Percentiles rank a stretch among this genome's conserved stretches.
Conservation (phyloP, 2,797 vertebrate genomes). For the Hemitrygon akajei region DNA sequence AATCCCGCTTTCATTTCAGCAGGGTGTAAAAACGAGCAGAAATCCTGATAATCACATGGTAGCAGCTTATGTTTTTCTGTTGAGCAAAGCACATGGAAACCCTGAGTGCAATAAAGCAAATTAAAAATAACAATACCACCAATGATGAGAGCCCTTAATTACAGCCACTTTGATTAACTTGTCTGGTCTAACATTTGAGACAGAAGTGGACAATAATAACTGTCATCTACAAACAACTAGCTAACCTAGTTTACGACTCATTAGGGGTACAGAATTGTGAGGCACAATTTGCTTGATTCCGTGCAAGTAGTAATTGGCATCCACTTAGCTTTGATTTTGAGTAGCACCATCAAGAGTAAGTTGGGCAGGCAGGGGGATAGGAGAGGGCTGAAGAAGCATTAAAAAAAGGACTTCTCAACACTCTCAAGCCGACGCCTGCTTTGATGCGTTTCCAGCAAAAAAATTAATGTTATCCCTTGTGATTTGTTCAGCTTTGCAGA, state of each 20-base stretch:
- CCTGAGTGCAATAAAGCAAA: not conserved
- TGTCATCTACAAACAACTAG: not conserved
- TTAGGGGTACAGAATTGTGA: not conserved
- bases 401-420: not conserved
- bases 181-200: not conserved
- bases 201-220: not conserved
- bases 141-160: not conserved
- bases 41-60: too few relatives aligned
- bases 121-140: not conserved
- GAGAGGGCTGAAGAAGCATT: not conserved
- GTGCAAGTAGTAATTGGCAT: not conserved
- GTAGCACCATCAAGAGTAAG: not conserved
- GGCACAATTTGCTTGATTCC: constrained; percentile 4
- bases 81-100: not conserved
- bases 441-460: not conserved
- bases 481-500: not conserved
- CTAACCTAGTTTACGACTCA: constrained; percentile 15
- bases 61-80: not conserved
- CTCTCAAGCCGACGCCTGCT: not conserved
- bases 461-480: not conserved
- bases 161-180: not conserved
- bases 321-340: not conserved
- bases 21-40: too few relatives aligned
- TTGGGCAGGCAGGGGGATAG: not conserved
- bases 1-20: not conserved